A percentile compares a stretch with the other conserved stretches of the same genome.
Evolutionary conservation across 1,140 invertebrate genomes (phyloP).

Genomic region (Neodiprion fabricii): DNA sequence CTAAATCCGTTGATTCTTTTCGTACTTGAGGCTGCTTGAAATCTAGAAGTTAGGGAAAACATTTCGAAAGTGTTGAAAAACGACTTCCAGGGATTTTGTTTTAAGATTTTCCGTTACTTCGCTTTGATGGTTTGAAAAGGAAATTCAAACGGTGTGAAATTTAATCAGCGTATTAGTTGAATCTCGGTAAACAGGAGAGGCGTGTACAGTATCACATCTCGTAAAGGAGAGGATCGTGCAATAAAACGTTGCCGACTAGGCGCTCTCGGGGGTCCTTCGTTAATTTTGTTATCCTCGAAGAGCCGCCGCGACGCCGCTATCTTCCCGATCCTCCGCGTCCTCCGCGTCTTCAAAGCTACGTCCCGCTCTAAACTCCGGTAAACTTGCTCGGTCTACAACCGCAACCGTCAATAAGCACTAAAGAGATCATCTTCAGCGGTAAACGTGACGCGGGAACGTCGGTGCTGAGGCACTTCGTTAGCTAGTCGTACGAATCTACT

Average conservation of each 20-base stretch:
- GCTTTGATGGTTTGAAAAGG: too few species aligned
- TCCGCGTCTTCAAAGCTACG: neutral
- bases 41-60: too few species aligned
- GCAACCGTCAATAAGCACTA: neutral
- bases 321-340: neutral
- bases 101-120: too few species aligned
- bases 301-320: neutral
- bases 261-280: neutral
- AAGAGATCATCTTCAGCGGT: neutral
- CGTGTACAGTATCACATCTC: neutral
- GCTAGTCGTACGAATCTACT: neutral
- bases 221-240: neutral
- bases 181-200: neutral
- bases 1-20: too few species aligned
- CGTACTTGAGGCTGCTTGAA: too few species aligned
- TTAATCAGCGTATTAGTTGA: neutral
- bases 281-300: constrained; percentile 12
- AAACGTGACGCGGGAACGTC: neutral
- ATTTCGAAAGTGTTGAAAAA: too few species aligned
- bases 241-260: constrained; percentile 12
- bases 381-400: neutral
- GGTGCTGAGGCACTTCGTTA: neutral
- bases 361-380: neutral
- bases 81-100: too few species aligned
- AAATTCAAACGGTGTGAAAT: neutral